Base-by-base conservation (phyloP, 2,888 invertebrate species). In the Lamproptera curius region DNA sequence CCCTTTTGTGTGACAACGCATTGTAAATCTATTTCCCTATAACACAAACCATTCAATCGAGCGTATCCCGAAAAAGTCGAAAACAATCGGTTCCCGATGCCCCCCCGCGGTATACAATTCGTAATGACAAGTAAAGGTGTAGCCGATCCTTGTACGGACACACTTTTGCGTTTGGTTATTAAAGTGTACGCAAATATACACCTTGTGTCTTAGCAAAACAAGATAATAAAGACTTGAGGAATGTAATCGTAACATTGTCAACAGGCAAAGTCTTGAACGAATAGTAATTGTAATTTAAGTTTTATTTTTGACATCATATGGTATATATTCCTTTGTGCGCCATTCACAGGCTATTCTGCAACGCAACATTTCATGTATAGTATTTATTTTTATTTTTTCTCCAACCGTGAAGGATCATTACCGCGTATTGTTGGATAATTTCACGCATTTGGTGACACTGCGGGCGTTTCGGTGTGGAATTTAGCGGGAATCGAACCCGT, bases 371-470 rank as follows among this genome's bases (percentile, higher is more conserved):
- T 70, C 64, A 65, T 58, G 63, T 76, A 72, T 31, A 31, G 11
- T 31, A 31, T 76, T 76, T 81, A 76, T 79, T 78, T 74, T 70
- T 75, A 76, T 80, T 78, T 77, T 70, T 76, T 75, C 28, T 20
- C 31, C 71, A 69, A 71, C 74, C 74, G 77, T 72, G 77, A 76
- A 78, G 81, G 75, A 80, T 84, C 83, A 83, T 85, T 85, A 84
- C 73, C 52, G 70, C 31, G 67, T 68, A 84, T 84, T 85, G 84
- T 85, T 78, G 77, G 63, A 68, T 75, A 82, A 85, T 85, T 85
- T 83, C 80, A 85, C 82, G 83, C 84, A 67, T 81, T 82, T 79
- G 79, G 74, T 70, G 81, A 81, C 78, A 80, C 79, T 81, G 76
- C 78, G 76, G 80, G 76, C 79, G 74, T 70, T 76, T 73, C 69